phyloP scores from a whole-genome alignment of 2,113 vertebrate species.

The Syngnathus scovelli region DNA sequence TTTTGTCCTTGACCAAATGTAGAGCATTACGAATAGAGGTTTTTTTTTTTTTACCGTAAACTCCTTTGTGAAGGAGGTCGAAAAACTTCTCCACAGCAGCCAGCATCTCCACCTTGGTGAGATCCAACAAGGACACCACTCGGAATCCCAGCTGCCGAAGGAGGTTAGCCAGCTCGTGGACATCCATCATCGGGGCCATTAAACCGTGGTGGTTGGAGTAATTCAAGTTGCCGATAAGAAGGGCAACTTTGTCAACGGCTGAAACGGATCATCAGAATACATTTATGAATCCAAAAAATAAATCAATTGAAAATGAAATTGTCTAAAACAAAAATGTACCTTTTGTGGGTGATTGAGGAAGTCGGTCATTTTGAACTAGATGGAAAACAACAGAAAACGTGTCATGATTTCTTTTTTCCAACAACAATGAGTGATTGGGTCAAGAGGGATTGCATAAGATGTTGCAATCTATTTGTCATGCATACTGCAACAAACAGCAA shows the following conservation, averaged over 20 bases:
- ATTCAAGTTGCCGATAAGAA: slow-evolving; percentile 81
- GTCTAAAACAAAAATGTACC: slow-evolving; percentile 47
- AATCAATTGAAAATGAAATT: not conserved
- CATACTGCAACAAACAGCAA: slow-evolving; percentile 10
- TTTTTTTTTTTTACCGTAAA: slow-evolving; percentile 71
- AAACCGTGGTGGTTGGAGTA: slow-evolving; percentile 76
- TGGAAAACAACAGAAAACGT: slow-evolving; percentile 12
- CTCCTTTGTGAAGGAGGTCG: slow-evolving; percentile 77
- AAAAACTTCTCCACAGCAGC: slow-evolving; percentile 72
- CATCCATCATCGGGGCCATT: slow-evolving; percentile 78
- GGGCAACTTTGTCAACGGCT: slow-evolving; percentile 83
- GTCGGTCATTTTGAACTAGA: slow-evolving; percentile 39
- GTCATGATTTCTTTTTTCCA: not conserved
- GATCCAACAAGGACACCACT: slow-evolving; percentile 82
- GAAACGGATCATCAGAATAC: slow-evolving; percentile 26
- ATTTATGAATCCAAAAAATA: not conserved
- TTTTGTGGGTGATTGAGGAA: slow-evolving; percentile 35
- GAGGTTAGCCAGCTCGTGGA: slow-evolving; percentile 76
- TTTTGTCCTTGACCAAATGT: no score
- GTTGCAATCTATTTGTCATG: not conserved
- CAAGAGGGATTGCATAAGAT: not conserved
- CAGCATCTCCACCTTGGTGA: slow-evolving; percentile 78
- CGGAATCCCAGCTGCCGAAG: slow-evolving; percentile 78
- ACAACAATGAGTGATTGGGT: not conserved
- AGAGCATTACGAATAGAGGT: no score